Base-by-base conservation (phyloP, 2,888 invertebrate genomes). In the Coleophora deauratella region DNA sequence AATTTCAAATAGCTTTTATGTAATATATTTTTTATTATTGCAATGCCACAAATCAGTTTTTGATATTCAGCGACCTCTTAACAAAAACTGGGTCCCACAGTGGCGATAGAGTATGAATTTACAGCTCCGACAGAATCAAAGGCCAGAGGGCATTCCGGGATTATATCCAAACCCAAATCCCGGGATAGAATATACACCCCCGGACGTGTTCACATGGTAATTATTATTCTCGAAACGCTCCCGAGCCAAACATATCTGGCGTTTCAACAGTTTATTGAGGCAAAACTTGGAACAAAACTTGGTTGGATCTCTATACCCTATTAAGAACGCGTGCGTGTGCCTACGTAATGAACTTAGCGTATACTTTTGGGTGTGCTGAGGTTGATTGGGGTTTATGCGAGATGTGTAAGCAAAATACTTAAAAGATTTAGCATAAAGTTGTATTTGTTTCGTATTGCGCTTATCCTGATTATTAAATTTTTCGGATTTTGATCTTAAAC, bases 181-280 rank as follows among this genome's bases (percentile, higher is more conserved):
- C 52, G 44, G 42, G 51, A 47, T 51, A 50, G 49, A 54, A 54
- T 51, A 50, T 51, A 49, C 21, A 21, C 55, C 62, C 59, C 51
- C 39, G 59, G 69, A 55, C 46, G 47, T 51, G 64, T 55, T 57
- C 60, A 59, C 59, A 55, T 59, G 59, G 63, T 61, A 62, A 70
- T 67, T 62, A 66, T 69, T 65, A 66, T 55, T 46, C 48, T 43
- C 46, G 36, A 39, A 43, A 41, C 37, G 35, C 15, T 4, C 21
- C 21, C 21, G 21, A 21, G 21, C 21, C 21, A 21, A 21, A 21
- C 21, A 21, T 11, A 11, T 35, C 35, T 35, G 2, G 9, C 27
- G 35, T 21, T 35, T 35, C 21, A 21, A 35, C 21, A 27, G 35
- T 27, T 35, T 35, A 35, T 35, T 7, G 10, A n/a, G n/a, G 14